Evolutionary conservation across 2,888 invertebrate genomes (phyloP).

Genomic region (Coecobrya sp.): DNA sequence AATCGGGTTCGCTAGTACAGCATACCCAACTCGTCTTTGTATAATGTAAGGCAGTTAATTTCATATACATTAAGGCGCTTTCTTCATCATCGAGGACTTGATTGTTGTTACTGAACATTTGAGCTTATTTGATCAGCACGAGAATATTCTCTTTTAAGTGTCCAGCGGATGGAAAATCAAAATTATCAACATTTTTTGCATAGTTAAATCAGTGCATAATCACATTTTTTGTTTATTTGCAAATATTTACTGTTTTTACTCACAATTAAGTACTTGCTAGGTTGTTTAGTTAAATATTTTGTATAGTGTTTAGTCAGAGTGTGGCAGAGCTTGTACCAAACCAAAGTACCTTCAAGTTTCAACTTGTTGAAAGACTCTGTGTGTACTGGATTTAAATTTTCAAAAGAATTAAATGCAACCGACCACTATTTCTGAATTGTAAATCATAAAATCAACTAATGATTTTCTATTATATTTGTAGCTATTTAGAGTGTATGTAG

Average conservation of each 20-base stretch:
- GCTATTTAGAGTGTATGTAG: neutral
- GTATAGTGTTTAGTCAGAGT: neutral
- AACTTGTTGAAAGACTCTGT: conserved; percentile 16
- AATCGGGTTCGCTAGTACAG: neutral
- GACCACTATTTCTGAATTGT: conserved; percentile 21
- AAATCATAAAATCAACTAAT: conserved; percentile 8
- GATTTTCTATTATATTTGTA: neutral
- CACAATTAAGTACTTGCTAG: neutral
- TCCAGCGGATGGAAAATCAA: neutral
- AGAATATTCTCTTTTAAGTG: neutral
- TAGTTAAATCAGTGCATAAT: neutral
- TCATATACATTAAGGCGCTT: neutral
- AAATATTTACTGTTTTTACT: neutral
- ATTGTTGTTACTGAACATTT: conserved; percentile 10
- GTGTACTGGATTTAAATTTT: neutral
- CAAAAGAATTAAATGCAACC: neutral
- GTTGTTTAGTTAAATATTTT: neutral
- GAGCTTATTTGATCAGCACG: conserved; percentile 39
- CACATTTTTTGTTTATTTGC: neutral
- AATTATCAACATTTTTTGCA: neutral
- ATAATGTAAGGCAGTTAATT: neutral
- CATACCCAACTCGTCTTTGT: conserved; percentile 21
- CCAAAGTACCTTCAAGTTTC: conserved; percentile 46
- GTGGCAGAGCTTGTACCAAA: conserved; percentile 16
- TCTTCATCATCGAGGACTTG: neutral